Evolutionary conservation across 2,888 invertebrate species (phyloP), one percentile per base, ranked within the genome.

Genomic region (Napeogenes sylphis): DNA sequence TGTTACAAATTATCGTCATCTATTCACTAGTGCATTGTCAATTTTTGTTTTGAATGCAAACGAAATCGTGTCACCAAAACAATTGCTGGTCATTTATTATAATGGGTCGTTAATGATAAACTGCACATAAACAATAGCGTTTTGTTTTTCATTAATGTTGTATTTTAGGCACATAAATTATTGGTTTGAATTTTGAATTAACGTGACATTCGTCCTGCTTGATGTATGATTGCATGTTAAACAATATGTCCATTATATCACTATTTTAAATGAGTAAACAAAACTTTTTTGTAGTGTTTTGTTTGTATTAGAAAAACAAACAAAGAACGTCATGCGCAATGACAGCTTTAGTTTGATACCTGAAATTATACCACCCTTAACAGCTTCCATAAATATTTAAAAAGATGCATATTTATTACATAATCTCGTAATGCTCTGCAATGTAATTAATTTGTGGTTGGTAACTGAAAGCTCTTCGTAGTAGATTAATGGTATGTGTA

Each of bases 371-470:
- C 42, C 8, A 42, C 42, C 5, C 8, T 42, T 8, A 38, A 38
- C 8, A 42, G 42, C 42, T 55, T 58, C 55, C 55, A 38, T 45
- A 46, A 46, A 58, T n/a, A 46, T 55, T 58, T 33, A 54, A 62
- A 67, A 64, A 66, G 62, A 61, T 58, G 62, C 58, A 64, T 56
- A 65, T 65, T 63, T 61, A 65, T 65, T 65, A 68, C 66, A 71
- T 69, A 68, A 66, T 75, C 66, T 71, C 70, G 71, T 77, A 76
- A 76, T 80, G 80, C 73, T 74, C 68, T 73, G 75, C 80, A 77
- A 78, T 79, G 78, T 80, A 84, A 85, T 85, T 85, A 84, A 85
- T 85, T 83, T 81, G 82, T 82, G 83, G 83, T 75, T 76, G 78
- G 80, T 78, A 81, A 79, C 82, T 78, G 82, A 80, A 82, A 82